Evolutionary conservation across 2,888 invertebrate species (phyloP).

Genomic region (Argyresthia albistria): DNA sequence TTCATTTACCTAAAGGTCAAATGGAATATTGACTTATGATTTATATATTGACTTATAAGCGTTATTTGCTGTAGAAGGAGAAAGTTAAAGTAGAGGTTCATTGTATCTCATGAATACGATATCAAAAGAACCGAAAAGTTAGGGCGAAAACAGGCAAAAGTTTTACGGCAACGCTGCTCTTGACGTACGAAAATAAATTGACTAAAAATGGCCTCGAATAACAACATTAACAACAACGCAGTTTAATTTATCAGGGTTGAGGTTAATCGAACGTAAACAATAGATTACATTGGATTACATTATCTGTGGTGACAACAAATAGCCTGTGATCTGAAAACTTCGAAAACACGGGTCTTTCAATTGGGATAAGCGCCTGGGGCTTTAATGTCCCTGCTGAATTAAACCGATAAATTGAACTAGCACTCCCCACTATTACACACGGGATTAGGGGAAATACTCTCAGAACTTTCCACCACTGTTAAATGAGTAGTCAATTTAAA

Average conservation of each 20-base stretch:
- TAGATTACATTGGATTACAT: slow-evolving; percentile 21
- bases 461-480: slow-evolving; percentile 6
- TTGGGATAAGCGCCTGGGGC: slow-evolving; percentile 1
- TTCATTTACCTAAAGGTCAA: slow-evolving; percentile 1
- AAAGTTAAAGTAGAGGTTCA: not conserved
- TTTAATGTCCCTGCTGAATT: not conserved
- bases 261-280: slow-evolving; percentile 17
- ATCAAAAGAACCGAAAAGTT: not conserved
- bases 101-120: not conserved
- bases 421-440: slow-evolving; percentile 2
- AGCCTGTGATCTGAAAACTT: slow-evolving; percentile 14
- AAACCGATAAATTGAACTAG: not conserved
- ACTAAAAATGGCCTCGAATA: slow-evolving; percentile 18
- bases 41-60: not conserved
- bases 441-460: slow-evolving; percentile 7
- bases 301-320: slow-evolving; percentile 13
- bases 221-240: slow-evolving; percentile 16
- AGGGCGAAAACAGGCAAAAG: not conserved
- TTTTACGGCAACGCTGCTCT: not conserved
- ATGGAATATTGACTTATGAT: not conserved
- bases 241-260: slow-evolving; percentile 19
- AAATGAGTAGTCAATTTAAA: slow-evolving; percentile 16
- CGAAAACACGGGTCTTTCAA: slow-evolving; percentile 9
- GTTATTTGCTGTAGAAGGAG: not conserved
- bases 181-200: too few relatives aligned